Percentiles rank a stretch among this genome's conserved stretches.
Evolutionary conservation across 53 echinoderm and acorn worm species (phyloP).

Genomic region (Pentamera pediparva): DNA sequence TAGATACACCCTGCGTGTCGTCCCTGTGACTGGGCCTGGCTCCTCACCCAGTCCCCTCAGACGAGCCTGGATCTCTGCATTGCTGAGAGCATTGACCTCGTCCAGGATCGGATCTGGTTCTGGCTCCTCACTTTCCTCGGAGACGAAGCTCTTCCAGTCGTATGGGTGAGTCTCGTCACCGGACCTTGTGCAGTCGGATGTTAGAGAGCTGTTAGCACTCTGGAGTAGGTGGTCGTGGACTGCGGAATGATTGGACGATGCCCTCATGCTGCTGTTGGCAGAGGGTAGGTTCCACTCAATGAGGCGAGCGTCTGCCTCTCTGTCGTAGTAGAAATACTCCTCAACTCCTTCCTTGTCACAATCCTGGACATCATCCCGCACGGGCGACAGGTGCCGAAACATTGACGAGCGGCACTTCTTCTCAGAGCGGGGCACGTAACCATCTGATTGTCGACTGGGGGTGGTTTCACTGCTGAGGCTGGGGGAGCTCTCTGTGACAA

Average conservation of each 20-base stretch:
- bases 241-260: conserved; percentile 10
- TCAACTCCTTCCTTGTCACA: background rate
- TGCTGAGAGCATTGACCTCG: conserved; percentile 43
- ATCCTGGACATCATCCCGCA: background rate
- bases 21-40: conserved; percentile 79
- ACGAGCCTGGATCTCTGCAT: conserved; percentile 39
- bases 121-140: conserved; percentile 24
- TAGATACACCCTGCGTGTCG: conserved; percentile 76
- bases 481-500: conserved; percentile 14
- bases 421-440: background rate
- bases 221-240: background rate
- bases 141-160: conserved; percentile 67
- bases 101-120: conserved; percentile 5
- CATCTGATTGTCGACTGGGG: background rate
- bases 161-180: conserved; percentile 69
- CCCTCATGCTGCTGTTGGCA: conserved; percentile 7
- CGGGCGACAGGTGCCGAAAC: conserved; percentile 7
- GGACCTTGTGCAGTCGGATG: background rate
- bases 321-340: conserved; percentile 57
- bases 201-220: background rate
- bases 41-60: conserved; percentile 60
- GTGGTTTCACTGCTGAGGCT: conserved; percentile 14
- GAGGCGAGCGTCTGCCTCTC: conserved; percentile 43
- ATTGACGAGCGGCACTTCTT: conserved; percentile 14
- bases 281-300: conserved; percentile 65